phyloP scores from a whole-genome alignment of 2,113 vertebrate species.

The Atlantisia rogersi region DNA sequence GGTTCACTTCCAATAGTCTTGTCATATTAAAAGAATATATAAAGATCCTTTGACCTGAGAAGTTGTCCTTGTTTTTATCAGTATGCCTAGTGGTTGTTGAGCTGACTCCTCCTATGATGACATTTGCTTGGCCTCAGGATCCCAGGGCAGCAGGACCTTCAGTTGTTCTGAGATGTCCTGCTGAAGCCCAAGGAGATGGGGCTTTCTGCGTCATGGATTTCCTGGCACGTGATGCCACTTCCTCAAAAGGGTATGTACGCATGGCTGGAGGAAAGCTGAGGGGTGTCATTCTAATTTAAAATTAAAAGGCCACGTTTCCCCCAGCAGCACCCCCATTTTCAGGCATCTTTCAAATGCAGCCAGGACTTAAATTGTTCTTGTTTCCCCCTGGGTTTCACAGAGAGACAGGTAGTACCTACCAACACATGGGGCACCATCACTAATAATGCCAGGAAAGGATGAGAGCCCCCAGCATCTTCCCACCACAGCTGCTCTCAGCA shows the following conservation, averaged over 20 bases:
- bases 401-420: neutral
- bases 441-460: neutral
- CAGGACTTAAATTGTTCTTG: neutral
- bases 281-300: neutral
- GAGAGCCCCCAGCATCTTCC: neutral
- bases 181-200: neutral
- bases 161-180: neutral
- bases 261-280: neutral
- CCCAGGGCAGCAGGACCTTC: too few relatives aligned
- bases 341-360: neutral
- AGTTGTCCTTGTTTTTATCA: neutral
- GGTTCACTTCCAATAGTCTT: neutral
- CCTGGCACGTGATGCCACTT: too few relatives aligned
- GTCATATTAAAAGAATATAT: neutral
- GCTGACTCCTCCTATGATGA: neutral
- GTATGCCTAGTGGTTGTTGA: neutral
- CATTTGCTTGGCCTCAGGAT: neutral
- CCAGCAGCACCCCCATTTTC: neutral
- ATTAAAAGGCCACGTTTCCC: neutral
- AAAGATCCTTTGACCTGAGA: neutral
- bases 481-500: neutral
- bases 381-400: neutral
- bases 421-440: neutral
- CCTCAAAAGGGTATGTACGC: neutral
- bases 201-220: neutral